Base-by-base conservation (phyloP, 2,888 invertebrate species). In the Prosopocoilus inquinatus region DNA sequence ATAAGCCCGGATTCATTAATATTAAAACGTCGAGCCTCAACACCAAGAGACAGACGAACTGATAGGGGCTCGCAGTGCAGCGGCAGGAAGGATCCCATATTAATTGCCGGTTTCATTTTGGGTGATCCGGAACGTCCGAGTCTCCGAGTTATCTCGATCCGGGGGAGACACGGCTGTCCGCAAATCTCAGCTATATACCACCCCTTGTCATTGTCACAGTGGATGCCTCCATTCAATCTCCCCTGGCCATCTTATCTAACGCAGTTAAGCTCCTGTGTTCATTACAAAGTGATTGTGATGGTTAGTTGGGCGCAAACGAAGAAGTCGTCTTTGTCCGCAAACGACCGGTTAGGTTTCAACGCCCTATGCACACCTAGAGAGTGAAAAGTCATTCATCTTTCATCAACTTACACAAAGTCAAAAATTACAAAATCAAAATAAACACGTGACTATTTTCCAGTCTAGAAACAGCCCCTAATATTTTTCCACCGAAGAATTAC, bases 181-280 rank as follows among this genome's bases (percentile, higher is more conserved):
- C 56, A 59, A 59, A 56, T 56, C 59, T 53, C 49, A 48, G 53
- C 58, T 39, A 52, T 44, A 34, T 47, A 34, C 48, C 58, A 47
- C 46, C 59, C 59, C 57, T 55, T 52, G 57, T 60, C 57, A 60
- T 54, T 49, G 46, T 51, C 54, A 50, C 54, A 50, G 54, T 44
- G 55, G 59, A 60, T 60, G 57, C 55, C 48, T 57, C 52, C 49
- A 57, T 54, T 59, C 55, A 57, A 59, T 59, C 55, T 57, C 50
- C 49, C 28, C 46, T 33, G 38, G 16, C 46, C 53, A 53, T 44
- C 59, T 50, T 50, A 53, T 55, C 55, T 47, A 47, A 45, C 47
- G 41, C 47, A 49, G 52, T 53, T 56, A 53, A 53, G 53, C 53
- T 51, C 47, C 50, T 38, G 51, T 54, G 50, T 57, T 53, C 57